Conservation (phyloP, 2,113 vertebrate genomes). For the Spheniscus mendiculus region DNA sequence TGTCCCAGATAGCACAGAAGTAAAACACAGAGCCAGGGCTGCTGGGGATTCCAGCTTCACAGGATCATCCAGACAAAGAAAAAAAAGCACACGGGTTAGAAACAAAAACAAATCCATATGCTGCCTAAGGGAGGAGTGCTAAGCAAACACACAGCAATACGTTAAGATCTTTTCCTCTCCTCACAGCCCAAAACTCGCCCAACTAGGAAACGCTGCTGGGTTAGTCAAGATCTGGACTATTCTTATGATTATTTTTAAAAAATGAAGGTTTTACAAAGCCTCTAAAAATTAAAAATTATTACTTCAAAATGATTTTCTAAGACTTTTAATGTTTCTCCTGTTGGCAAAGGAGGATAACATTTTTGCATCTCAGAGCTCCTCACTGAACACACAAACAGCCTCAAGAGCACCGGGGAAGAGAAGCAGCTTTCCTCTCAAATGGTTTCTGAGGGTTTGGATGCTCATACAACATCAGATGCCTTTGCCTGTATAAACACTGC, state of each 20-base stretch:
- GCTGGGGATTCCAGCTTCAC: neutral
- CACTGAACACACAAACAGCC: neutral
- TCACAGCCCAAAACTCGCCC: neutral
- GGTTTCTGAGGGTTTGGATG: neutral
- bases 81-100: neutral
- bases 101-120: conserved; percentile 41
- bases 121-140: conserved; percentile 47
- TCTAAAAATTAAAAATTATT: neutral
- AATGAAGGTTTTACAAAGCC: neutral
- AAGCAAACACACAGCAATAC: neutral
- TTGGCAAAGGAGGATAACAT: neutral
- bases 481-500: neutral
- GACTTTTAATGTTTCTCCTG: neutral
- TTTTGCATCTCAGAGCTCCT: neutral
- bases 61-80: neutral
- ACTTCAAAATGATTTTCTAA: neutral
- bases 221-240: neutral
- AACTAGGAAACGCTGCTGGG: neutral
- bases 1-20: neutral
- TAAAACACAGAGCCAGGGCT: neutral
- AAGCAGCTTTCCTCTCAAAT: neutral
- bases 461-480: too few relatives aligned
- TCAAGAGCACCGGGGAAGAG: accelerated
- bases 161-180: neutral
- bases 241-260: neutral